Evolutionary conservation across 2,888 invertebrate genomes (phyloP).

Genomic region (Ophioninae sp.): DNA sequence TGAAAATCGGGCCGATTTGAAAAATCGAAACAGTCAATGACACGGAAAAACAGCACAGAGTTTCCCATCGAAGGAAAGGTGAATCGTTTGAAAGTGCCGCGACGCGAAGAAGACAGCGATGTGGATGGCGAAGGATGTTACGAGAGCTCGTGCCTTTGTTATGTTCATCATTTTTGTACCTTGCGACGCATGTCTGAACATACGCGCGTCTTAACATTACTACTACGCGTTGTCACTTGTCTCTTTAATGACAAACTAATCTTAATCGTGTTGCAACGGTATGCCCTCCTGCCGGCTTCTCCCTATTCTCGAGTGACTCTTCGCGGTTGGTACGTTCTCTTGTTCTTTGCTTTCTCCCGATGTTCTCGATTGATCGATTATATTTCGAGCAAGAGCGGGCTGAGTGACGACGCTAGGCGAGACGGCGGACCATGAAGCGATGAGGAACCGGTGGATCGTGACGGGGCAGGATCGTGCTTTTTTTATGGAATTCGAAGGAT

Average conservation of each 20-base stretch:
- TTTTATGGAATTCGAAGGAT: conserved; percentile 62
- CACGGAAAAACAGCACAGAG: conserved; percentile 63
- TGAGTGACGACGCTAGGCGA: conserved; percentile 76
- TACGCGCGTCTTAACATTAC: conserved; percentile 54
- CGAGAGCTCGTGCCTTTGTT: conserved; percentile 32
- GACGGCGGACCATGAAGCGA: conserved; percentile 78
- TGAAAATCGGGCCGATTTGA: conserved; percentile 72
- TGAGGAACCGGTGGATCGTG: conserved; percentile 66
- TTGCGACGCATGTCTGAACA: conserved; percentile 19
- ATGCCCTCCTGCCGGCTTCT: neutral
- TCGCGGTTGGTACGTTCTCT: conserved; percentile 62
- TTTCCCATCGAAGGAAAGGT: conserved; percentile 54
- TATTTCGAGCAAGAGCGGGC: conserved; percentile 74
- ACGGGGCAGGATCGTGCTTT: conserved; percentile 23
- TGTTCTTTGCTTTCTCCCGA: conserved; percentile 57
- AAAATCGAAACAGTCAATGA: conserved; percentile 58
- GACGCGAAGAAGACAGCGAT: conserved; percentile 43
- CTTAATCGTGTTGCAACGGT: conserved; percentile 26
- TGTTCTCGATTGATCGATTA: conserved; percentile 65
- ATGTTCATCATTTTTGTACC: conserved; percentile 9
- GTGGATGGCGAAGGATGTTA: conserved; percentile 40
- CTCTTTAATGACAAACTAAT: conserved; percentile 49
- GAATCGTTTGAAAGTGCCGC: conserved; percentile 47
- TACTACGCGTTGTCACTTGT: conserved; percentile 56
- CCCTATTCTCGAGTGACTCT: conserved; percentile 42